phyloP scores from a whole-genome alignment of 2,113 vertebrate genomes.

The Merops nubicus region DNA sequence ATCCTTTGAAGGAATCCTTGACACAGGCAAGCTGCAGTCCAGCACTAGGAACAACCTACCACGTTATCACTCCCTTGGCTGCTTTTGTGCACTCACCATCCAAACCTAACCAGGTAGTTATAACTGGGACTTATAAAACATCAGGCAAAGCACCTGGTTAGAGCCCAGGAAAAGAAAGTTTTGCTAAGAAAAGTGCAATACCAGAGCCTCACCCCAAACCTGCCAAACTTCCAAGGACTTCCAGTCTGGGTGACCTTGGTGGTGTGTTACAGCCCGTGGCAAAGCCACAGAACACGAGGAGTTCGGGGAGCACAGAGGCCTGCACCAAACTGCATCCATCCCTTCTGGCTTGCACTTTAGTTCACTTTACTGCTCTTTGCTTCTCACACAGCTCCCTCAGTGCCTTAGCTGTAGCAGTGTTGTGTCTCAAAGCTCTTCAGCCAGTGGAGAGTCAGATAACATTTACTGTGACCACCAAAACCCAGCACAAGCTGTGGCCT shows the following conservation, averaged over 20 bases:
- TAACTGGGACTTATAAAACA: neutral
- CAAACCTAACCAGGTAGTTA: neutral
- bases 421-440: neutral
- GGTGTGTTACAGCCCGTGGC: fast-evolving
- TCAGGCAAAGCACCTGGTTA: neutral
- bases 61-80: neutral
- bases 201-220: neutral
- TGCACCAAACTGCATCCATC: neutral
- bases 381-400: neutral
- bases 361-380: neutral
- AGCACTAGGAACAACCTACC: too few relatives aligned
- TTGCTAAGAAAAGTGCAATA: neutral
- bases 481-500: neutral
- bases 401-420: neutral
- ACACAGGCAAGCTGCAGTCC: too few relatives aligned
- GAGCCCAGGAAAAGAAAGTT: neutral
- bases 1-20: too few relatives aligned
- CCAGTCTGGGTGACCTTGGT: too few relatives aligned
- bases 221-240: neutral
- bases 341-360: neutral
- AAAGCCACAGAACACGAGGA: fast-evolving
- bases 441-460: neutral
- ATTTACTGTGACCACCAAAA: neutral
- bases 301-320: too few relatives aligned
- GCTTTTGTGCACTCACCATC: too few relatives aligned